Conservation (phyloP, 2,888 invertebrate species). For the Xestia ashworthii region DNA sequence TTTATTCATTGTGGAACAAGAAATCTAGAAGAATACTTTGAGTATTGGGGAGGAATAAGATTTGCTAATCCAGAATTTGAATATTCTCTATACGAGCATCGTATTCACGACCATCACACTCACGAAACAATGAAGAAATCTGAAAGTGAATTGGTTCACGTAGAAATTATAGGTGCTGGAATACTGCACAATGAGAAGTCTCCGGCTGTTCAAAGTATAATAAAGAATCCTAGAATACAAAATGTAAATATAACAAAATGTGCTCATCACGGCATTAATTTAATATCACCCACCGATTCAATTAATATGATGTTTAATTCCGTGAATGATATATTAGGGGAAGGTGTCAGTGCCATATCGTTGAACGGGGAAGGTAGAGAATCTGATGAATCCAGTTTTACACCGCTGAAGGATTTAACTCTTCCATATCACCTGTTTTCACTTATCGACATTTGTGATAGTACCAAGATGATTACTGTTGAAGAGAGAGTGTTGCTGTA, state of each 20-base stretch:
- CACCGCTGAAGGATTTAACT: constrained; percentile 94
- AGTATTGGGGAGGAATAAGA: constrained; percentile 99
- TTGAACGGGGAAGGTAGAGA: constrained; percentile 98
- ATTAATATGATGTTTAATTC: constrained; percentile 94
- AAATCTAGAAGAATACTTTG: constrained; percentile 91
- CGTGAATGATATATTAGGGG: constrained; percentile 95
- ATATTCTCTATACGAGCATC: constrained; percentile 94
- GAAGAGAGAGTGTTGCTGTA: constrained; percentile 97
- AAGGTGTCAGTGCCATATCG: constrained; percentile 97
- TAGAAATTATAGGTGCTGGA: constrained; percentile 97
- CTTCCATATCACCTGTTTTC: constrained; percentile 98
- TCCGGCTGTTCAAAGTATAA: constrained; percentile 97
- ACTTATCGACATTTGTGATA: constrained; percentile 98
- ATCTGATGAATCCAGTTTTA: constrained; percentile 96
- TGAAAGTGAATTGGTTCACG: constrained; percentile 94
- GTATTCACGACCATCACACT: constrained; percentile 95
- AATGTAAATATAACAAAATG: constrained; percentile 96
- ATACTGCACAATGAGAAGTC: constrained; percentile 98
- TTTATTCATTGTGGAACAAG: constrained; percentile 97
- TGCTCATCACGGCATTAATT: constrained; percentile 97
- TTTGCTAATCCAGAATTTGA: constrained; percentile 98
- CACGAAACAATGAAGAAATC: constrained; percentile 93
- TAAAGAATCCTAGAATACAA: constrained; percentile 95
- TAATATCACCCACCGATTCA: constrained; percentile 96
- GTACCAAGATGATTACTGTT: constrained; percentile 97